Evolutionary conservation across 2,888 invertebrate species (phyloP).

Genomic region (Leucozona laternaria): DNA sequence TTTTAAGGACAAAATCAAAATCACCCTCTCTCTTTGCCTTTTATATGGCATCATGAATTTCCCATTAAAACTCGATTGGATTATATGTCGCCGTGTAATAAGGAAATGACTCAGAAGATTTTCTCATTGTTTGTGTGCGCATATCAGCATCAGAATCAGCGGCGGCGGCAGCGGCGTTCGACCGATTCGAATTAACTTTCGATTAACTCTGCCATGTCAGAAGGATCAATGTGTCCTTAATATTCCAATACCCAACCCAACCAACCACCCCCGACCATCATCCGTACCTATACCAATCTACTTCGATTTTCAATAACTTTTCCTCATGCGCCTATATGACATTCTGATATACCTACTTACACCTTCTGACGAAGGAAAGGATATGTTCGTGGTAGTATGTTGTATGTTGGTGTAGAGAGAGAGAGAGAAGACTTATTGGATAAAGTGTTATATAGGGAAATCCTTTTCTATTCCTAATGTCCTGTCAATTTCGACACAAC

Average conservation of each 20-base stretch:
- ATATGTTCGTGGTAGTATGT: not conserved
- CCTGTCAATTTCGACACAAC: constrained; percentile 73
- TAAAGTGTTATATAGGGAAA: constrained; percentile 43
- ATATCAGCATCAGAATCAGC: not conserved
- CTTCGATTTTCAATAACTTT: constrained; percentile 68
- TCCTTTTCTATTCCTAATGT: constrained; percentile 62
- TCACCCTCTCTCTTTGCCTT: constrained; percentile 64
- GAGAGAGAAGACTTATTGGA: not conserved
- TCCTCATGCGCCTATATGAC: constrained; percentile 53
- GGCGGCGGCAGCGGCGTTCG: constrained; percentile 52
- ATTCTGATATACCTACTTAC: constrained; percentile 41
- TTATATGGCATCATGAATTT: constrained; percentile 76
- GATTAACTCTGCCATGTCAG: constrained; percentile 81
- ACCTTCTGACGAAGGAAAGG: constrained; percentile 4
- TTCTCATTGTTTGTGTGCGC: constrained; percentile 67
- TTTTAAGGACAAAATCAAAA: constrained; percentile 41
- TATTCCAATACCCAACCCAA: constrained; percentile 20
- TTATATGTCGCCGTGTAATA: constrained; percentile 55
- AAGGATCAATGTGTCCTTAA: constrained; percentile 62
- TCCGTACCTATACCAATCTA: not conserved
- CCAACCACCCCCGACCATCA: not conserved
- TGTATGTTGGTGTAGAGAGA: not conserved
- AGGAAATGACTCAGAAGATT: constrained; percentile 75
- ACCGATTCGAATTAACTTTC: constrained; percentile 83
- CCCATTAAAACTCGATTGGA: constrained; percentile 76